These are phyloP conservation scores for Aspidoscelis tigris DNA, from an alignment of 2,113 vertebrate genomes.

Conservation along the genomic window DNA sequence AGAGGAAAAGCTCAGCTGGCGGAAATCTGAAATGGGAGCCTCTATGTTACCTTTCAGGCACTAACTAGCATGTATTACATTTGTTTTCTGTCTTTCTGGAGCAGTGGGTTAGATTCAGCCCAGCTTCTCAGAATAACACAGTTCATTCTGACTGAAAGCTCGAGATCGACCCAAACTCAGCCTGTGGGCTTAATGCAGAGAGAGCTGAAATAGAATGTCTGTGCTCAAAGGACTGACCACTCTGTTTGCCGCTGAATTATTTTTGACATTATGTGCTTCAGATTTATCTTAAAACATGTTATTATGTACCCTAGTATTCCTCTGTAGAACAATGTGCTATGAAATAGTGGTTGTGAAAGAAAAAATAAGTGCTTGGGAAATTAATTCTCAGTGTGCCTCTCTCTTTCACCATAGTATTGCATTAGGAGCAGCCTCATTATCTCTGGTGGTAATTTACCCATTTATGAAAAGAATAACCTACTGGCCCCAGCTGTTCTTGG, in stretches of 20 bases:
- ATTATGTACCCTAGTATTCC: not conserved
- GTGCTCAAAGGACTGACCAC: not conserved
- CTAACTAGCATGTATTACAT: not conserved
- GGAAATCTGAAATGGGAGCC: not conserved
- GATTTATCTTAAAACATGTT: not conserved
- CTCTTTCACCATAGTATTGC: conserved; percentile 79
- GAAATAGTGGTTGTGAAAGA: not conserved
- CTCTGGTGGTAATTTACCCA: conserved; percentile 89
- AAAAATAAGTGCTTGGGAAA: not conserved
- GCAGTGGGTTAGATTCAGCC: not conserved
- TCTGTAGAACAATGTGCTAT: not conserved
- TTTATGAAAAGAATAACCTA: conserved; percentile 96
- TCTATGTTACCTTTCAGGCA: not conserved
- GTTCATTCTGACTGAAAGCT: not conserved
- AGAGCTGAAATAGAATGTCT: not conserved
- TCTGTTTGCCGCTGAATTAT: not conserved
- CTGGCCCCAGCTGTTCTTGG: conserved; percentile 92
- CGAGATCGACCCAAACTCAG: not conserved
- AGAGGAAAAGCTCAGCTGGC: not conserved
- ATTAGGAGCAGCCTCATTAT: conserved; percentile 89
- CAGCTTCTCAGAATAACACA: not conserved
- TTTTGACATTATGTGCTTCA: not conserved
- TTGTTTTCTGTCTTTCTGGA: not conserved
- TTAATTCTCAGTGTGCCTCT: not conserved
- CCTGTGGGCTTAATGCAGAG: not conserved